Percentiles rank a stretch among this genome's conserved stretches.
Evolutionary conservation across 1,140 invertebrate genomes (phyloP).

Genomic region (Trichonephila clavata): DNA sequence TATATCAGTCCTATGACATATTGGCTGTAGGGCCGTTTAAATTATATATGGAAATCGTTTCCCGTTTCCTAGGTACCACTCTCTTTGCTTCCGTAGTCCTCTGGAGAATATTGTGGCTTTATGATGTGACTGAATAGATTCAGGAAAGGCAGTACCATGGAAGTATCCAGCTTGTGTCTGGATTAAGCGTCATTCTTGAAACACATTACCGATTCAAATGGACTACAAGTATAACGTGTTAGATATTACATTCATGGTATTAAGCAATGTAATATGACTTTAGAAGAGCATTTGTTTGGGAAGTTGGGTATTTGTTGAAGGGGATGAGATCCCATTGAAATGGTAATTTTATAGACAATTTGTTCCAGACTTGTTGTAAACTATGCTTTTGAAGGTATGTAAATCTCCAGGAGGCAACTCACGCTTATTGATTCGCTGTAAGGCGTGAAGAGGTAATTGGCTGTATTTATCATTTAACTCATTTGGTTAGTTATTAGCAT

Average conservation of each 20-base stretch:
- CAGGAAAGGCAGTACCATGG: neutral
- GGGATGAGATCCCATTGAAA: neutral
- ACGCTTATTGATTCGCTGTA: neutral
- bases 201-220: slow-evolving; percentile 12
- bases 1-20: neutral
- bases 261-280: neutral
- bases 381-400: neutral
- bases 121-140: slow-evolving; percentile 21
- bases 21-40: neutral
- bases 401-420: neutral
- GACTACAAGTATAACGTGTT: neutral
- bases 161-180: neutral
- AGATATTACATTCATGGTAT: neutral
- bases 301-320: neutral
- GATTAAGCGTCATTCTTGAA: slow-evolving; percentile 12
- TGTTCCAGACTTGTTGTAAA: neutral
- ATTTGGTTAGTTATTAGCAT: too few relatives aligned
- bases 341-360: slow-evolving; percentile 24
- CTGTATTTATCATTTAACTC: too few relatives aligned
- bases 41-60: slow-evolving; percentile 25
- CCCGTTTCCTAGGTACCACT: neutral
- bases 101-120: slow-evolving; percentile 3
- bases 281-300: neutral
- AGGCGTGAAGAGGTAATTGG: neutral
- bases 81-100: neutral